These are phyloP conservation scores for Chrysomela aeneicollis DNA, from an alignment of 2,888 invertebrate species.

Conservation along the genomic window DNA sequence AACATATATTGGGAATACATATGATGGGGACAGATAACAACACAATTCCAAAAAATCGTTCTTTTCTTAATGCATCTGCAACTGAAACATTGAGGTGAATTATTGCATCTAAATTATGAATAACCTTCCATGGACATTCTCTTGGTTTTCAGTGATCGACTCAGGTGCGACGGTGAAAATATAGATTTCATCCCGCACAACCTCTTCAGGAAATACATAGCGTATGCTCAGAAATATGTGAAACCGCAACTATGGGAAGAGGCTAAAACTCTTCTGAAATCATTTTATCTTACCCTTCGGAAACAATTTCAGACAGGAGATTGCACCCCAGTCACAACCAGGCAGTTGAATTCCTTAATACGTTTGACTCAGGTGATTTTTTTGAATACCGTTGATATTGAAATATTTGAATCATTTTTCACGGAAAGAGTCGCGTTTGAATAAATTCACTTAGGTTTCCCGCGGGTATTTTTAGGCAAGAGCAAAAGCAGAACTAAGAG, in stretches of 20 bases:
- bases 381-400: too few relatives aligned
- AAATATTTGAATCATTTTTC: too few relatives aligned
- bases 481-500: conserved; percentile 85
- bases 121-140: too few relatives aligned
- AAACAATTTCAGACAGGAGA: conserved; percentile 71
- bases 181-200: conserved; percentile 78
- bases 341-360: conserved; percentile 90
- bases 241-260: conserved; percentile 78
- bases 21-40: conserved; percentile 57
- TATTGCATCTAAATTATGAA: too few relatives aligned
- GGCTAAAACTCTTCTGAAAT: conserved; percentile 75
- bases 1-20: conserved; percentile 84
- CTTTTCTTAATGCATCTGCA: conserved; percentile 18
- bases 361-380: conserved; percentile 75
- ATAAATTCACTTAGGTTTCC: too few relatives aligned
- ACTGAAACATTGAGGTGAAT: conserved; percentile 28
- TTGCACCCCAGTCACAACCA: conserved; percentile 82
- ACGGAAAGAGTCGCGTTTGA: too few relatives aligned
- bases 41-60: conserved; percentile 1
- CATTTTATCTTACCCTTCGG: conserved; percentile 83
- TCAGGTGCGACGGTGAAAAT: conserved; percentile 69
- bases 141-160: conserved; percentile 69
- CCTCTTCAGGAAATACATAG: conserved; percentile 88
- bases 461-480: conserved; percentile 72
- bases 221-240: conserved; percentile 88